Evolutionary conservation across 2,888 invertebrate species (phyloP), one percentile per base, ranked within the genome.

Genomic region (Latrodectus elegans): DNA sequence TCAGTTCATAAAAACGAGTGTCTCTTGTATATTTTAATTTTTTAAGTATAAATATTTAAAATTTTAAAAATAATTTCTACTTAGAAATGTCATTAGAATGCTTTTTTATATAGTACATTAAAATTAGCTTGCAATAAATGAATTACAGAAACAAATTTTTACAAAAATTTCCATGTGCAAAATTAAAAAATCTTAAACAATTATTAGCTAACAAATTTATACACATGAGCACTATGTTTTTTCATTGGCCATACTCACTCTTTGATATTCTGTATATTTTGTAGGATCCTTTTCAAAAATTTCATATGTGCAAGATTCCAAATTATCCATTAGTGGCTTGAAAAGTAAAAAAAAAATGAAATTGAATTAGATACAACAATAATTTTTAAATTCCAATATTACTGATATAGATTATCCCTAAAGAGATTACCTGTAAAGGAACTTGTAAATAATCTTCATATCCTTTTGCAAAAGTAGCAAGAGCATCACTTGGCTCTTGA

Each of bases 281-380:
- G 97, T 94, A 14, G 97, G 97, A 93, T 99, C 99, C 92, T 96
- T 97, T 93, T 99, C 99, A 93, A 99, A 99, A 38, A 97, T 95
- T 94, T 99, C 98, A 92, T 99, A 99, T 0, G 99, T 98, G 91
- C 96, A 95, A 14, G 97, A 96, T 92, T 99, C 98, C 87, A 99
- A 94, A 93, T 99, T 97, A 92, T 99, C 99, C 92, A 96, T 96
- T 8, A 99, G 93, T 0, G 99, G 99, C 93, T 99, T 11, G 17
- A 77, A 51, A 15, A 78, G 11, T 49, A n/a, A 70, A 26, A 51
- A n/a, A 70, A 26, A 51, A 67, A 38, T 11, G 22, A 74, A 74
- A 74, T 60, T 38, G 15, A 60, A 67, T 76, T 4, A 11, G 73
- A 52, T 4, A 53, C 17, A 49, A 17, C 14, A 17, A 53, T 17